Conservation (phyloP, 1,140 invertebrate species). For the Drosophila murphyi region DNA sequence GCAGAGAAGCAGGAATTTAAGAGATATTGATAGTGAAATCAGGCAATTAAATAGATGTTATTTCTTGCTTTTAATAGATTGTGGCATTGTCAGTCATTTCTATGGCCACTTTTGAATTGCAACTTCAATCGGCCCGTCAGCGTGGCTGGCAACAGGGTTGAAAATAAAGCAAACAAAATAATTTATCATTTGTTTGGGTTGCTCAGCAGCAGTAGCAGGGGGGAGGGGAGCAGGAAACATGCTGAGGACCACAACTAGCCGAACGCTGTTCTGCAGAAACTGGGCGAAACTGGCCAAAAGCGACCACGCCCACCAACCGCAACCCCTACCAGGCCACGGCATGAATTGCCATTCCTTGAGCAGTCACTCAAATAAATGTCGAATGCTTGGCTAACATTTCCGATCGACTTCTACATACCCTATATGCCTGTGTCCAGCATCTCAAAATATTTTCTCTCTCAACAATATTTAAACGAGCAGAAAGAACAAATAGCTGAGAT, state of each 20-base stretch:
- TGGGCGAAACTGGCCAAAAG: conserved; percentile 23
- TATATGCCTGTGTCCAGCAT: background rate
- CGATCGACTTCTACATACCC: background rate
- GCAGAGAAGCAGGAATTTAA: too few species aligned
- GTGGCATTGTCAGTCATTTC: too few species aligned
- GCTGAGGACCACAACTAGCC: too few species aligned
- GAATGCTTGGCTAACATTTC: background rate
- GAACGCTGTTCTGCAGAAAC: too few species aligned
- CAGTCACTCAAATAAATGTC: conserved; percentile 29
- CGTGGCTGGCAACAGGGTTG: background rate
- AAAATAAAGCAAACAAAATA: conserved; percentile 76
- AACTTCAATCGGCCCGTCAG: conserved; percentile 27
- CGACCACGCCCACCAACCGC: conserved; percentile 16
- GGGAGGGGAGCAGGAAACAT: too few species aligned
- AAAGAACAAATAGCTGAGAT: too few species aligned
- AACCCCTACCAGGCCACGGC: background rate
- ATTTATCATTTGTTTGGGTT: conserved; percentile 64
- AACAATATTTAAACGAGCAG: too few species aligned
- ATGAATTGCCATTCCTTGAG: conserved; percentile 3
- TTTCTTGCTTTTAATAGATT: too few species aligned
- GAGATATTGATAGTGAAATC: too few species aligned
- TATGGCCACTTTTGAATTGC: background rate
- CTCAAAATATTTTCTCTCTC: too few species aligned
- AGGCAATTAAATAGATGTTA: too few species aligned
- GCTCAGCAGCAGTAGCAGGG: too few species aligned